Percentiles rank a stretch among this genome's conserved stretches.
Conservation (phyloP, 2,797 vertebrate genomes). For the Anabas testudineus region DNA sequence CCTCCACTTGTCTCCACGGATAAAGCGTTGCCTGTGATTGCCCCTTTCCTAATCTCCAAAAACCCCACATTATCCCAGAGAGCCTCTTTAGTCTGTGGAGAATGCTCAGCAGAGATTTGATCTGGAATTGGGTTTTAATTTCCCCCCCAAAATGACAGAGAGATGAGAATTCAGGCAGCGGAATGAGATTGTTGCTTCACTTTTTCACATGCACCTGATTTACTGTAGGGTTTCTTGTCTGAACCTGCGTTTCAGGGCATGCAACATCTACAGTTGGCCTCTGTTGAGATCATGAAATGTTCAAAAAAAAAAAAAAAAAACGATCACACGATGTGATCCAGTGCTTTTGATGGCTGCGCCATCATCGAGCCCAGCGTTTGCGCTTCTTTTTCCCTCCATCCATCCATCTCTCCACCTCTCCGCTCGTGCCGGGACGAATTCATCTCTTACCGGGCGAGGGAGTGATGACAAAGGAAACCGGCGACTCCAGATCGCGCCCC, state of each 20-base stretch:
- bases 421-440: conserved; percentile 31
- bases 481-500: conserved; percentile 14
- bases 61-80: conserved; percentile 28
- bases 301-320: too few species aligned
- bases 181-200: background rate
- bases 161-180: background rate
- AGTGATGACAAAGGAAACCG: conserved; percentile 34
- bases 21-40: conserved; percentile 52
- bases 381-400: too few species aligned
- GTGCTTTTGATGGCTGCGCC: background rate
- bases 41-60: conserved; percentile 46
- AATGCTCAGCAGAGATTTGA: conserved; percentile 30
- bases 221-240: background rate
- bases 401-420: conserved; percentile 3
- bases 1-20: conserved; percentile 43
- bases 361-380: background rate
- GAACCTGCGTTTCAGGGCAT: background rate
- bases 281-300: conserved; percentile 6
- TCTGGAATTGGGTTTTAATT: conserved; percentile 31
- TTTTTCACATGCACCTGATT: background rate
- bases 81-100: conserved; percentile 2
- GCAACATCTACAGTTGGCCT: background rate
- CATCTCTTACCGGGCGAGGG: conserved; percentile 42
- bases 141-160: conserved; percentile 11
- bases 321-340: background rate